Evolutionary conservation across 1,140 invertebrate species (phyloP).

Genomic region (Harpegnathos saltator): DNA sequence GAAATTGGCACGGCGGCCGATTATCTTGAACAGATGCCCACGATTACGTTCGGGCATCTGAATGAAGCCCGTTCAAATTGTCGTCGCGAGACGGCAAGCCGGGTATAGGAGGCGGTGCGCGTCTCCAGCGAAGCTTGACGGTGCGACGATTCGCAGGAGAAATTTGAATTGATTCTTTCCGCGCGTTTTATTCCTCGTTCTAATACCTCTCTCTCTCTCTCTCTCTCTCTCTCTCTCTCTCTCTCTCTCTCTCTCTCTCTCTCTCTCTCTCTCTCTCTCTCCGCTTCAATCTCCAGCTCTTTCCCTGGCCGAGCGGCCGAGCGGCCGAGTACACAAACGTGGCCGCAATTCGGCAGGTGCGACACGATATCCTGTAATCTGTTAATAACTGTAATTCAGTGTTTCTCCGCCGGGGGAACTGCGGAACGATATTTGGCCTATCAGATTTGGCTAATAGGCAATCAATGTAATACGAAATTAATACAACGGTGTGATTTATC

Average conservation of each 20-base stretch:
- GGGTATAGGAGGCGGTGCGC: neutral
- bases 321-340: neutral
- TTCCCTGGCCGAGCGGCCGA: too few species aligned
- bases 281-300: neutral
- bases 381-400: neutral
- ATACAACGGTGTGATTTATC: constrained; percentile 23
- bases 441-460: constrained; percentile 29
- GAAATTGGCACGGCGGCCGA: neutral
- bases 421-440: constrained; percentile 31
- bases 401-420: neutral
- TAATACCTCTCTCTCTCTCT: neutral
- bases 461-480: constrained; percentile 29
- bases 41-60: neutral
- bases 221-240: too few species aligned
- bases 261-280: neutral
- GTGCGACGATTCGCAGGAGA: too few species aligned
- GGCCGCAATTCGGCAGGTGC: neutral
- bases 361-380: neutral
- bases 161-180: too few species aligned
- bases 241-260: neutral
- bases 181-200: neutral
- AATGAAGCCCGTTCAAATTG: neutral
- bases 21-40: neutral
- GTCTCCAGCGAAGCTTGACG: too few species aligned
- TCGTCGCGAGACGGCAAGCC: neutral